Evolutionary conservation across 2,888 invertebrate species (phyloP), one percentile per base, ranked within the genome.

Genomic region (Synergus japonicus): DNA sequence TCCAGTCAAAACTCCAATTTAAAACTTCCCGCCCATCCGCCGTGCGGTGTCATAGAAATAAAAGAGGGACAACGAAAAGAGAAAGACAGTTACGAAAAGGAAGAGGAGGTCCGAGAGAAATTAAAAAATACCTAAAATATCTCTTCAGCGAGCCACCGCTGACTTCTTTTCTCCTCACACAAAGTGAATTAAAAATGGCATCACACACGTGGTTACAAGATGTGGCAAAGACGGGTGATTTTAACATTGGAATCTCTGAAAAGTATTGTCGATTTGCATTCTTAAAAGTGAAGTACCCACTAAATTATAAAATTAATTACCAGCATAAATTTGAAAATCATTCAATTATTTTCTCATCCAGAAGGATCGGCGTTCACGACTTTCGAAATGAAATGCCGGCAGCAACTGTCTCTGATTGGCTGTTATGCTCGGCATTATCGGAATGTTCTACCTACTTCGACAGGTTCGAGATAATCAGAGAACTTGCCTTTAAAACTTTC

Each of bases 1-100:
- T 88, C 87, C 90, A 88, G 90, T 90, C 90, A 90, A 90, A 90
- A 90, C 88, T 90, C 86, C 88, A 90, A 90, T 90, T 89, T 88
- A 90, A 90, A 91, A 91, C 86, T 90, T 90, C 85, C 87, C 83
- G 82, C 83, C 73, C 43, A 76, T 43, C 73, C 80, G 49, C 49
- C 66, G n/a, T 46, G 22, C 22, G 2, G 37, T n/a, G 12, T 46
- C 37, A 5, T 44, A 41, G 49, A 77, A 15, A 64, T 46, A 29
- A 54, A 79, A 18, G 18, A 18, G 18, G 18, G 15, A 8, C 54
- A 5, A 8, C 9, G 18, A 7, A 15, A 46, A 13, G 9, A 46
- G 13, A 15, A 46, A 46, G 46, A 13, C 4, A 15, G 13, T 13
- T 13, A 15, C 13, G 8, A 15, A 46, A 46, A 4, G 0, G 13